A percentile compares a stretch with the other conserved stretches of the same genome.
These are phyloP conservation scores for Crocodylus rhombifer DNA, from an alignment of 2,797 vertebrate genomes.

Conservation along the genomic window DNA sequence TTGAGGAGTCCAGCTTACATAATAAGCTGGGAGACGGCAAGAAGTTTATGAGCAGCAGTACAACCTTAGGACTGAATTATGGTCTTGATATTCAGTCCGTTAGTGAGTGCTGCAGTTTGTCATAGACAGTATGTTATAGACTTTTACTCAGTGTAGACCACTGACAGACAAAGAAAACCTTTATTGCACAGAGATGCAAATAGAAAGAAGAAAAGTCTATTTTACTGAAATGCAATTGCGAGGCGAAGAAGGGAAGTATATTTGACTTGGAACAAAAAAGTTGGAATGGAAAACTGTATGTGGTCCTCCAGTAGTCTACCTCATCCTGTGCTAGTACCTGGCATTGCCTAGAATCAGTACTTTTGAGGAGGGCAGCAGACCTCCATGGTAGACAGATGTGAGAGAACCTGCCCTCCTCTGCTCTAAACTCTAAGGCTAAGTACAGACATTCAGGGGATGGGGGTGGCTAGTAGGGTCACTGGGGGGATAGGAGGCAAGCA, in stretches of 20 bases:
- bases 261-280: not conserved
- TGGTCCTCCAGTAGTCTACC: fast-evolving
- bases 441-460: too few species aligned
- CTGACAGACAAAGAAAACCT: constrained; percentile 52
- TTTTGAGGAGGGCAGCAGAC: not conserved
- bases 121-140: constrained; percentile 47
- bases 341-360: not conserved
- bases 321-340: fast-evolving
- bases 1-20: constrained; percentile 64
- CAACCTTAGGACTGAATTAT: constrained; percentile 62
- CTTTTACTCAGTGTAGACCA: constrained; percentile 28
- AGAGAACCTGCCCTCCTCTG: not conserved
- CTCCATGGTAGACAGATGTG: not conserved
- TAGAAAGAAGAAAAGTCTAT: not conserved
- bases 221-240: not conserved
- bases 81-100: constrained; percentile 16
- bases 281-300: not conserved
- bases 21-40: constrained; percentile 55
- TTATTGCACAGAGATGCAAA: constrained; percentile 39
- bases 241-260: not conserved
- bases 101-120: not conserved
- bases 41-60: constrained; percentile 64
- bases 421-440: too few species aligned
- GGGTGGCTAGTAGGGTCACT: too few species aligned
- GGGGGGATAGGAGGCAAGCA: too few species aligned